Evolutionary conservation across 2,113 vertebrate species (phyloP).

Genomic region (Falcunculus frontatus): DNA sequence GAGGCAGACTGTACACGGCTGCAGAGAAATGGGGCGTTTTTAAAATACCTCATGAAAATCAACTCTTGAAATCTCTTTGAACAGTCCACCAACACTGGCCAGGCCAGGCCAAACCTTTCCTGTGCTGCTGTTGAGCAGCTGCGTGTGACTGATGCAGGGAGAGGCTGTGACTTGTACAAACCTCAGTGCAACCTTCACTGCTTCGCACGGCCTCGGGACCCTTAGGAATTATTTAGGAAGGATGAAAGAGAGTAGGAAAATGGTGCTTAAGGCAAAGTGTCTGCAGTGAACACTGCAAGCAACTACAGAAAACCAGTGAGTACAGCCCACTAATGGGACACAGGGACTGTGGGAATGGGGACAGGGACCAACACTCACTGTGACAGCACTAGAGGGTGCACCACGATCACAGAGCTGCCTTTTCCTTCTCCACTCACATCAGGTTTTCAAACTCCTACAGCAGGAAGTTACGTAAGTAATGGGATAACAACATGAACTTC

Average conservation of each 20-base stretch:
- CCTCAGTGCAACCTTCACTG: neutral
- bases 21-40: neutral
- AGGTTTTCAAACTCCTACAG: neutral
- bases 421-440: neutral
- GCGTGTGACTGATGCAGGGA: neutral
- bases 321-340: neutral
- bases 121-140: neutral
- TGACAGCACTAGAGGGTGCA: constrained; percentile 51
- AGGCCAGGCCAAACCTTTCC: neutral
- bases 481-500: neutral
- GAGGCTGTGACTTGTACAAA: neutral
- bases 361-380: neutral
- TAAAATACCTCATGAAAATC: neutral
- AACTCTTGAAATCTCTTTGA: neutral
- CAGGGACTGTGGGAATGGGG: neutral
- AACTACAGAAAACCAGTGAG: neutral
- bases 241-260: neutral
- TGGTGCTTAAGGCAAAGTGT: neutral
- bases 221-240: neutral
- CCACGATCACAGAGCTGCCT: neutral
- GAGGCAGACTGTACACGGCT: neutral
- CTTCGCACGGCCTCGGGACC: rapidly evolving
- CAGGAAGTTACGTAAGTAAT: neutral
- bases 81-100: neutral
- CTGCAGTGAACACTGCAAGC: neutral